These are phyloP conservation scores for Leptura quadrifasciata DNA, from an alignment of 2,888 invertebrate genomes.

Conservation along the genomic window DNA sequence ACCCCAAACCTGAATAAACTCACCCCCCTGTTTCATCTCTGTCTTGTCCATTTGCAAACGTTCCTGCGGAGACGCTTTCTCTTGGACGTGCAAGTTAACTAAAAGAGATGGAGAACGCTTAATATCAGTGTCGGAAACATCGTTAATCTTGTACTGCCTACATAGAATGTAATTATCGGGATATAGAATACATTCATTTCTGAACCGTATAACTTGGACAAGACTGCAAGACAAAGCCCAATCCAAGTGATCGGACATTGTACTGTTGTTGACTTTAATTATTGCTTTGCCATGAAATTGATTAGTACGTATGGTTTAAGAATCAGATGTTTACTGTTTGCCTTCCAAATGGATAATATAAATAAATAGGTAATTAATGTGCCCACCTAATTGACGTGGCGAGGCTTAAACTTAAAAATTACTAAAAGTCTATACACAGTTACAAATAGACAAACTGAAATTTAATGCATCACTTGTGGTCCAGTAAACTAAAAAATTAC, in stretches of 20 bases:
- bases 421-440: too few relatives aligned
- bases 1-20: constrained; percentile 30
- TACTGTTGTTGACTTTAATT: not conserved
- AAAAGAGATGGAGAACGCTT: constrained; percentile 63
- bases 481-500: too few relatives aligned
- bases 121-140: constrained; percentile 73
- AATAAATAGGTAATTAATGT: too few relatives aligned
- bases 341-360: too few relatives aligned
- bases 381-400: too few relatives aligned
- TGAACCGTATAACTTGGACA: constrained; percentile 30
- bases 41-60: constrained; percentile 50
- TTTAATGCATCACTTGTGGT: too few relatives aligned
- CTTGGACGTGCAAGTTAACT: constrained; percentile 55
- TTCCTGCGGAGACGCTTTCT: not conserved
- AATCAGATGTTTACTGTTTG: too few relatives aligned
- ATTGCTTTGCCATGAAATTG: not conserved
- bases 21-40: constrained; percentile 40
- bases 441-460: too few relatives aligned
- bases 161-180: constrained; percentile 74
- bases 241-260: not conserved
- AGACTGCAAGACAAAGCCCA: constrained; percentile 14
- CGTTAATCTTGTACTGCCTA: constrained; percentile 74
- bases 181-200: constrained; percentile 63
- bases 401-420: too few relatives aligned
- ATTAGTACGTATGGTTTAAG: too few relatives aligned